Base-by-base conservation (phyloP, 1,140 invertebrate species). In the Cepaea nemoralis region DNA sequence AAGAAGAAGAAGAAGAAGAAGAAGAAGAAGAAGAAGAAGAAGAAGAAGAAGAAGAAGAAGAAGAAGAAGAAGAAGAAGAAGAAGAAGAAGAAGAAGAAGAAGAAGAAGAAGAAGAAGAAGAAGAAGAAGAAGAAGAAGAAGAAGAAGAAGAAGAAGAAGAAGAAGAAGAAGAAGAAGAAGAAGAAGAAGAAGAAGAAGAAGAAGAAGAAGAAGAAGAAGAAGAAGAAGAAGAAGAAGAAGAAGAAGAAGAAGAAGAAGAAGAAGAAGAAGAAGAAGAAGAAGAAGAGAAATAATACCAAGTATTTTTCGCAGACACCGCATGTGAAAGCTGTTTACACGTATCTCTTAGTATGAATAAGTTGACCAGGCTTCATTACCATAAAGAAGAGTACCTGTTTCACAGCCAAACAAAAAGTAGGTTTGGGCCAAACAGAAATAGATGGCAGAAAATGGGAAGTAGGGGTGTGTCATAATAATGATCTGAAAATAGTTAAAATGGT, bases 81-180 rank as follows among this genome's bases (percentile, higher is more conserved):
- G 39, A 39, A 74, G 71, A 81, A 77, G 81, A 39, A 81, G 77
- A 80, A 50, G 81, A 63, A 82, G 76, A 82, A 50, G 81, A 77
- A 82, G 31, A 82, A 50, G 81, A 45, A 66, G 59, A 66, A 63
- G 3, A 35, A 66, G 77, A 48, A 33, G 66, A 63, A 59, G 48
- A 81, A 77, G 33, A 50, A 66, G 59, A 80, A 40, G 39, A 59
- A 80, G 77, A 66, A 77, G 42, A 40, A 80, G 39, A 80, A 40
- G 81, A 24, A 12, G 45, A 82, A 77, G 39, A 10, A 10, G 39
- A 42, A 27, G 39, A 39, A 74, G 31, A 74, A 39, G 42, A 6
- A 74, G 71, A 74, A 6, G 42, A 6, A 74, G 6, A 74, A 12
- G 42, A 6, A 74, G 27, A 6, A 39, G 42, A 39, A 74, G 39